Percentiles rank a stretch among this genome's conserved stretches.
phyloP scores from a whole-genome alignment of 1,140 invertebrate genomes.

The Arctopsyche grandis region DNA sequence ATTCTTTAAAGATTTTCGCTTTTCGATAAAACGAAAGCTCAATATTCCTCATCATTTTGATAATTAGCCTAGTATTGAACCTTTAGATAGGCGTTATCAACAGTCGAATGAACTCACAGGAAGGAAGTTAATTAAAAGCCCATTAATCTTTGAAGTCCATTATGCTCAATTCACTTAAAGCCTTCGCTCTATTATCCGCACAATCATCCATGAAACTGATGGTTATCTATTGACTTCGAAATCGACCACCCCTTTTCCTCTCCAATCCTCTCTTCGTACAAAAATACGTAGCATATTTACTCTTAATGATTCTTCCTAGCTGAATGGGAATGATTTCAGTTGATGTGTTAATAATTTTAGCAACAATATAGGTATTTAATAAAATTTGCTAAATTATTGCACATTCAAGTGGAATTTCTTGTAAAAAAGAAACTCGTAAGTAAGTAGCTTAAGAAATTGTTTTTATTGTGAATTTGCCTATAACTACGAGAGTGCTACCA shows the following conservation, averaged over 20 bases:
- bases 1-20: too few relatives aligned
- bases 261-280: neutral
- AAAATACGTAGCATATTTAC: neutral
- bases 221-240: slow-evolving; percentile 32
- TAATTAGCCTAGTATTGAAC: slow-evolving; percentile 27
- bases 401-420: neutral
- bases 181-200: slow-evolving; percentile 52
- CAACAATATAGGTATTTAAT: too few relatives aligned
- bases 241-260: too few relatives aligned
- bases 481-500: too few relatives aligned
- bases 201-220: slow-evolving; percentile 45
- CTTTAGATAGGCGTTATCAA: slow-evolving; percentile 46
- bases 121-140: slow-evolving; percentile 54
- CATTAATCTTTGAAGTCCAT: slow-evolving; percentile 54
- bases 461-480: too few relatives aligned
- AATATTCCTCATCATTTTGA: neutral
- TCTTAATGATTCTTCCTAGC: slow-evolving; percentile 10
- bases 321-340: slow-evolving; percentile 2
- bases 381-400: too few relatives aligned
- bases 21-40: too few relatives aligned
- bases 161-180: slow-evolving; percentile 54
- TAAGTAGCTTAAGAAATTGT: too few relatives aligned
- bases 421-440: too few relatives aligned
- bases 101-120: slow-evolving; percentile 39
- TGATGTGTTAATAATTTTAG: too few relatives aligned